Base-by-base conservation (phyloP, 1,140 invertebrate species). In the Drosophila funebris region DNA sequence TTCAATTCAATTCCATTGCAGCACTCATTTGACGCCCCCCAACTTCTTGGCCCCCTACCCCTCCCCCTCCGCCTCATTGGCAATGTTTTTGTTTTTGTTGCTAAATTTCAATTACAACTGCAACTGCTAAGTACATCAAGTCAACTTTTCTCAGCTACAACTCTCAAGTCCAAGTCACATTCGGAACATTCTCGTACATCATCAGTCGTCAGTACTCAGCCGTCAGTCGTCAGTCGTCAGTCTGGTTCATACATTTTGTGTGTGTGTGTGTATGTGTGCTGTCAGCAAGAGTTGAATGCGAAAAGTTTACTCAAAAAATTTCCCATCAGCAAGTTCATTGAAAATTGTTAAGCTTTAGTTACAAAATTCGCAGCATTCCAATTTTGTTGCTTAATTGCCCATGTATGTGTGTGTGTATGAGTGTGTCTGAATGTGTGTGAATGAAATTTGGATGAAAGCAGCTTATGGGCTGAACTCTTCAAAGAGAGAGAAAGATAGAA, bases 51-150 rank as follows among this genome's bases (percentile, higher is more conserved):
- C 53, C 37, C n/a, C n/a, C n/a, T n/a, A n/a, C n/a, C n/a, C n/a
- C n/a, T n/a, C n/a, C 20, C 41, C 22, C 36, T 20, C 24, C n/a
- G 1, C 44, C 8, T 36, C 37, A 37, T 57, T 57, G 9, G 46
- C 37, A 46, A 48, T 56, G 57, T 87, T 87, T n/a, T n/a, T n/a
- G n/a, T n/a, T n/a, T n/a, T 87, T 85, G 81, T 72, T 82, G 82
- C 83, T 82, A 87, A 85, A 87, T 87, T 87, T 88, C 82, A 82
- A 82, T 87, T 87, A 82, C 82, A 82, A 82, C 70, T 78, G 72
- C 71, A 85, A 87, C 70, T 82, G 69, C 82, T 88, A 87, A 87
- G 83, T 82, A 85, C 82, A 82, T 87, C 83, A 87, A 87, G 83
- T 73, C 66, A 81, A 81, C 81, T 78, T 78, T 70, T 36, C 48